phyloP scores from a whole-genome alignment of 2,888 invertebrate species.

The Tiliacea aurago region DNA sequence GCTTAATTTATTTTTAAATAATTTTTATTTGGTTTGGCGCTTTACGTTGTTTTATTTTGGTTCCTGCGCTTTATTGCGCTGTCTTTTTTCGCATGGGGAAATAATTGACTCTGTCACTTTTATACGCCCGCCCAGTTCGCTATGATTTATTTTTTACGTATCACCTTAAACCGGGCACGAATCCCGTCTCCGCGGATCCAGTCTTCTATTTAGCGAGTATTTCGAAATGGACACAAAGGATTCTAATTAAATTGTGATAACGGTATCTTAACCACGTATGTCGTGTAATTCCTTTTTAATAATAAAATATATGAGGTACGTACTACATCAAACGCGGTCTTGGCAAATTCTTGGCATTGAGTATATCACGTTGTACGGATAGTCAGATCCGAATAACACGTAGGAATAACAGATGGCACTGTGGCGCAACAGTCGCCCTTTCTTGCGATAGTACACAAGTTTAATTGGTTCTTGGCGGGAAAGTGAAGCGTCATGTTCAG shows the following conservation, averaged over 20 bases:
- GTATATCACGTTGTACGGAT: slow-evolving; percentile 43
- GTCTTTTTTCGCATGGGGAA: no score
- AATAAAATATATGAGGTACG: background rate
- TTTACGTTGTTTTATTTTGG: no score
- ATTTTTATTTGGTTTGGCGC: no score
- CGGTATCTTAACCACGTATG: background rate
- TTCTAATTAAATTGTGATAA: background rate
- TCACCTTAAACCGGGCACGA: no score
- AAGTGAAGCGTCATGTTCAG: no score
- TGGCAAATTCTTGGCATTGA: slow-evolving; percentile 35
- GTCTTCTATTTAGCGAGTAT: background rate
- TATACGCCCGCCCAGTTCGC: no score
- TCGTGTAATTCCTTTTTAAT: background rate
- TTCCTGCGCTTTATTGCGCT: no score
- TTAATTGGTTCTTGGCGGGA: no score
- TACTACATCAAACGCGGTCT: background rate
- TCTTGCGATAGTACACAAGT: slow-evolving; percentile 11
- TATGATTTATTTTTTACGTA: no score
- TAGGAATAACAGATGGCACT: slow-evolving; percentile 13
- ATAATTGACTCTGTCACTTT: no score
- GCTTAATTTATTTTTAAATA: no score
- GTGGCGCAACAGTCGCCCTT: slow-evolving; percentile 11
- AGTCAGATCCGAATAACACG: background rate
- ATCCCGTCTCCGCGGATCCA: no score
- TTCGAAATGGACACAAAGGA: background rate